Percentiles rank a stretch among this genome's conserved stretches.
Evolutionary conservation across 2,797 vertebrate genomes (phyloP).

Genomic region (Graptemys geographica): DNA sequence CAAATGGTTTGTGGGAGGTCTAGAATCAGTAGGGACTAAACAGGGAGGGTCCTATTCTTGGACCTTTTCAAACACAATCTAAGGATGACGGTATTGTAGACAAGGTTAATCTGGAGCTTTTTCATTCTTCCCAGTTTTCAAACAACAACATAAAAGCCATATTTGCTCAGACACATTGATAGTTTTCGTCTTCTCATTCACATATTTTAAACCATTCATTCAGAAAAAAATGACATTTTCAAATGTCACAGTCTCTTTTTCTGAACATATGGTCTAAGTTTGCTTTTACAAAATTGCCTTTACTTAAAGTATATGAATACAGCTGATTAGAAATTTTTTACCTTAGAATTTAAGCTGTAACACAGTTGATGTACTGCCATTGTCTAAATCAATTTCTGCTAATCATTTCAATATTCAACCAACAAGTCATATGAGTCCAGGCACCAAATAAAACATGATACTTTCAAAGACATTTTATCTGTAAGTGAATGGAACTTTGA

Average conservation of each 20-base stretch:
- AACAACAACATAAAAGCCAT: neutral
- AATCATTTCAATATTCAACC: neutral
- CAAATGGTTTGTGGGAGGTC: neutral
- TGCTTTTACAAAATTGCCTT: neutral
- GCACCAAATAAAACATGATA: neutral
- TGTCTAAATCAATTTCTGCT: neutral
- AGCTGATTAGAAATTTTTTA: neutral
- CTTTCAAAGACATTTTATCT: neutral
- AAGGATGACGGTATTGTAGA: neutral
- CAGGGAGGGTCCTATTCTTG: neutral
- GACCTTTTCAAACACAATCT: neutral
- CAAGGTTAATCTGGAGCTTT: neutral
- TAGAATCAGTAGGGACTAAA: neutral
- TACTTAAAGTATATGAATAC: neutral
- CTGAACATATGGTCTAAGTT: neutral
- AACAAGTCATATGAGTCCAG: neutral
- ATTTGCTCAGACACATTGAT: neutral
- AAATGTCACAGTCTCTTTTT: neutral
- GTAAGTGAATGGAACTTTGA: neutral
- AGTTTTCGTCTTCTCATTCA: neutral
- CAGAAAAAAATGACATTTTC: neutral
- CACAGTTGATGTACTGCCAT: neutral
- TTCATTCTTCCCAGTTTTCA: neutral
- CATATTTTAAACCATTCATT: neutral
- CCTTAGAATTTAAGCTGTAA: neutral